Conservation (phyloP, 1,140 invertebrate species). For the Sitodiplosis mosellana region DNA sequence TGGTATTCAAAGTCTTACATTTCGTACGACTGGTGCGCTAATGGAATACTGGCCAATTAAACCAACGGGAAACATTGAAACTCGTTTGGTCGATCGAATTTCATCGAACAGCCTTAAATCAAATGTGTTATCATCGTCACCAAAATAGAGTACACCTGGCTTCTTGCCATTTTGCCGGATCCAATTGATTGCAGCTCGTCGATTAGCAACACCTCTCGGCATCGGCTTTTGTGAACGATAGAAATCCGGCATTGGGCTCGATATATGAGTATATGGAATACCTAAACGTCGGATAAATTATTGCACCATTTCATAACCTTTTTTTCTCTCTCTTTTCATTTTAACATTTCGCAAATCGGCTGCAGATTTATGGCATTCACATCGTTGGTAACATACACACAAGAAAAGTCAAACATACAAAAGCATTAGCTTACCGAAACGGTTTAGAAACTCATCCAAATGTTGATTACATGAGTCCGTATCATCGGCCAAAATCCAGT, state of each 20-base stretch:
- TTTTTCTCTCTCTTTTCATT: too few species aligned
- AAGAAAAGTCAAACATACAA: too few species aligned
- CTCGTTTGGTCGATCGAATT: constrained; percentile 53
- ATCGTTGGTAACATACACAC: too few species aligned
- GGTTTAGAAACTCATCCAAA: constrained; percentile 31
- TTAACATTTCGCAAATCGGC: background rate
- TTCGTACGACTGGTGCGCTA: constrained; percentile 40
- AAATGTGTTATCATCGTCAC: constrained; percentile 92
- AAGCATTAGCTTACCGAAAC: constrained; percentile 21
- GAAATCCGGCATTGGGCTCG: constrained; percentile 59
- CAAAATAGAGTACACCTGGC: constrained; percentile 81
- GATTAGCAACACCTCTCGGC: constrained; percentile 82
- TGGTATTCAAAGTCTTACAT: too few species aligned
- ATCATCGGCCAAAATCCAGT: constrained; percentile 89
- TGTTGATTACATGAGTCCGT: constrained; percentile 24
- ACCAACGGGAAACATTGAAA: constrained; percentile 71
- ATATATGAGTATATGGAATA: constrained; percentile 49
- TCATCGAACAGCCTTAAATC: constrained; percentile 59
- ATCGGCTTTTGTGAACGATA: constrained; percentile 45
- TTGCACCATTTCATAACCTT: too few species aligned
- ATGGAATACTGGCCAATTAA: constrained; percentile 46
- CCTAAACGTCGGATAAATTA: constrained; percentile 22
- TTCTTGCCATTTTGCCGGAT: constrained; percentile 51
- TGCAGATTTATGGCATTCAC: background rate
- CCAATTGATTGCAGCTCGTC: constrained; percentile 74